phyloP scores from a whole-genome alignment of 1,140 invertebrate genomes.

The Argopecten irradians region DNA sequence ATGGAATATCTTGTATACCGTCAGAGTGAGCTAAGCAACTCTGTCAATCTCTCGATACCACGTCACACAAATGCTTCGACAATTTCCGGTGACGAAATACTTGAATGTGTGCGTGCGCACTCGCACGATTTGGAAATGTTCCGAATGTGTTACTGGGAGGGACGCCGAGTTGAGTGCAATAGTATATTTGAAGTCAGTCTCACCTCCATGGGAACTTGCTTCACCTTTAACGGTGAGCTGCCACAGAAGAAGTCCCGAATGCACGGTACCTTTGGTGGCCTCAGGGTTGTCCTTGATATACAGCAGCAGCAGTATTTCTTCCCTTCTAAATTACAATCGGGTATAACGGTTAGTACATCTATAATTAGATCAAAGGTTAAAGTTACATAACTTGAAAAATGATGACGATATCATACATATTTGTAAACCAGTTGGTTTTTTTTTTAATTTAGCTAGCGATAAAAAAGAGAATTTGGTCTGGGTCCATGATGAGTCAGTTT shows the following conservation, averaged over 20 bases:
- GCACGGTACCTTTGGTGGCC: neutral
- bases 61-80: neutral
- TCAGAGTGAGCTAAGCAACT: neutral
- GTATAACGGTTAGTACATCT: neutral
- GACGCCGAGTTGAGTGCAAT: neutral
- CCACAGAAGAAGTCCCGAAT: neutral
- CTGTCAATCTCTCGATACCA: neutral
- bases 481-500: no score
- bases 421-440: no score
- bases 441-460: no score
- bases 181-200: neutral
- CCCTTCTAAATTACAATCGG: neutral
- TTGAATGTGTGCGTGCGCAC: neutral
- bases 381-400: no score
- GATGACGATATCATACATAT: no score
- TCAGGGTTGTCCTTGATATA: neutral
- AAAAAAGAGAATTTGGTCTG: no score
- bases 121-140: slow-evolving; percentile 14
- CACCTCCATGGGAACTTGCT: neutral
- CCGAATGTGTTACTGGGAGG: neutral
- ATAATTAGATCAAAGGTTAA: no score
- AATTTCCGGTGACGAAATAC: neutral
- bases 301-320: neutral
- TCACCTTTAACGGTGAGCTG: neutral
- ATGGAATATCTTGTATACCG: neutral